A percentile compares a stretch with the other conserved stretches of the same genome.
Evolutionary conservation across 2,888 invertebrate genomes (phyloP).

Genomic region (Amphiduros pacificus): DNA sequence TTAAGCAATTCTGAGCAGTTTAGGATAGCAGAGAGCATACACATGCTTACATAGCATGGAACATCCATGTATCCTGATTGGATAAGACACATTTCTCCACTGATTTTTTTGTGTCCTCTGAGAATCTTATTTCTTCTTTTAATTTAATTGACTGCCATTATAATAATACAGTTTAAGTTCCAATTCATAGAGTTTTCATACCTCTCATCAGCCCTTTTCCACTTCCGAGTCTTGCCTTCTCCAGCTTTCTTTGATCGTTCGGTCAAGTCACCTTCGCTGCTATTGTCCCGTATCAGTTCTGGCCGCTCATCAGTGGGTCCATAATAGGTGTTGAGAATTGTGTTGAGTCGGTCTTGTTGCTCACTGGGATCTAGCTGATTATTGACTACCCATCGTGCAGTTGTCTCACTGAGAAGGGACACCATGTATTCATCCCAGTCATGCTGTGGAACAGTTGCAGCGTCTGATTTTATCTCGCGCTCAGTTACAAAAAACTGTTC

Average conservation of each 20-base stretch:
- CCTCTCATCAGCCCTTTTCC: background rate
- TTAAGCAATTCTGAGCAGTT: no score
- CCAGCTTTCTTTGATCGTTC: background rate
- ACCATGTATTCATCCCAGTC: slow-evolving; percentile 57
- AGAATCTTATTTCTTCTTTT: no score
- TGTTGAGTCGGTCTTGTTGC: slow-evolving; percentile 40
- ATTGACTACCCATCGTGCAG: slow-evolving; percentile 57
- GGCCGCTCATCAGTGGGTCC: slow-evolving; percentile 39
- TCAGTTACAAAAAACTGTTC: no score
- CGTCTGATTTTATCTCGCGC: no score
- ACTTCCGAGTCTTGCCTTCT: background rate
- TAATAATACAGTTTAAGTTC: background rate
- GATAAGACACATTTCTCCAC: no score
- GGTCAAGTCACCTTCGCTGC: slow-evolving; percentile 38
- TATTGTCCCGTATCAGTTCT: slow-evolving; percentile 45
- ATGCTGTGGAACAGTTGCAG: no score
- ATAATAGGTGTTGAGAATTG: slow-evolving; percentile 42
- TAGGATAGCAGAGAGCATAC: no score
- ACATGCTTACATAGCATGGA: no score
- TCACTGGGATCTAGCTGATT: slow-evolving; percentile 36
- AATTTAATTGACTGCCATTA: no score
- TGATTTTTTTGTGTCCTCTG: no score
- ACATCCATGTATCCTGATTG: no score
- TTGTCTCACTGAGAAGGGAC: slow-evolving; percentile 48
- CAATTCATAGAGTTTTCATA: background rate